phyloP scores from a whole-genome alignment of 2,113 vertebrate species.

The Rhombomys opimus region DNA sequence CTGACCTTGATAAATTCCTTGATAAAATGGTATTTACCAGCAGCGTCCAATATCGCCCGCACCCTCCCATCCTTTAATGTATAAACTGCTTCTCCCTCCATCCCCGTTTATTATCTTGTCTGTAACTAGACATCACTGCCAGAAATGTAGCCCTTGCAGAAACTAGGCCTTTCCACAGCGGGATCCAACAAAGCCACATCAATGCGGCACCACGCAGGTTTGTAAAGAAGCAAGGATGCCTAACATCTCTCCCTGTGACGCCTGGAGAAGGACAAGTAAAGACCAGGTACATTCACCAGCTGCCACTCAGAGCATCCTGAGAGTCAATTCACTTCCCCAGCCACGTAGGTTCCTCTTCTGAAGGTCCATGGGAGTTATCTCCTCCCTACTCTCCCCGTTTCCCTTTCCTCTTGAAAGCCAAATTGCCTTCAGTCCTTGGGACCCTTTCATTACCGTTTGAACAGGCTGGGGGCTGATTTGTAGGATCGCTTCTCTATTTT shows the following conservation, averaged over 20 bases:
- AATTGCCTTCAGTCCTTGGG: constrained; percentile 77
- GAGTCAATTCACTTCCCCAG: constrained; percentile 68
- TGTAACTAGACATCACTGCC: constrained; percentile 85
- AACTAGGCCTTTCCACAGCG: constrained; percentile 90
- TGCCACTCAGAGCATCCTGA: constrained; percentile 74
- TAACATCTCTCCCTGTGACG: constrained; percentile 86
- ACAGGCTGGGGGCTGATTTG: constrained; percentile 70
- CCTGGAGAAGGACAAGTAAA: constrained; percentile 84
- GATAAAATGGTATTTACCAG: constrained; percentile 86
- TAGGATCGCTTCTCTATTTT: constrained; percentile 48
- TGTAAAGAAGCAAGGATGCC: constrained; percentile 85
- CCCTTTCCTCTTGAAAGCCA: constrained; percentile 78
- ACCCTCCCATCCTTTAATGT: constrained; percentile 84
- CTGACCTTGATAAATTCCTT: constrained; percentile 89
- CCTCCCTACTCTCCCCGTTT: constrained; percentile 43
- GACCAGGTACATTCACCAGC: constrained; percentile 78
- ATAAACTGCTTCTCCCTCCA: constrained; percentile 81
- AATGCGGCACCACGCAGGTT: constrained; percentile 85
- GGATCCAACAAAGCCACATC: constrained; percentile 87
- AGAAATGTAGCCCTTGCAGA: constrained; percentile 85
- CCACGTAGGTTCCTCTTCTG: constrained; percentile 56
- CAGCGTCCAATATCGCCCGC: constrained; percentile 84
- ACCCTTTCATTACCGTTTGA: constrained; percentile 73
- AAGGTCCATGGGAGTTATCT: constrained; percentile 64
- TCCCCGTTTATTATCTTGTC: constrained; percentile 87